Conservation (phyloP, 2,113 vertebrate genomes). For the Sorex fumeus region DNA sequence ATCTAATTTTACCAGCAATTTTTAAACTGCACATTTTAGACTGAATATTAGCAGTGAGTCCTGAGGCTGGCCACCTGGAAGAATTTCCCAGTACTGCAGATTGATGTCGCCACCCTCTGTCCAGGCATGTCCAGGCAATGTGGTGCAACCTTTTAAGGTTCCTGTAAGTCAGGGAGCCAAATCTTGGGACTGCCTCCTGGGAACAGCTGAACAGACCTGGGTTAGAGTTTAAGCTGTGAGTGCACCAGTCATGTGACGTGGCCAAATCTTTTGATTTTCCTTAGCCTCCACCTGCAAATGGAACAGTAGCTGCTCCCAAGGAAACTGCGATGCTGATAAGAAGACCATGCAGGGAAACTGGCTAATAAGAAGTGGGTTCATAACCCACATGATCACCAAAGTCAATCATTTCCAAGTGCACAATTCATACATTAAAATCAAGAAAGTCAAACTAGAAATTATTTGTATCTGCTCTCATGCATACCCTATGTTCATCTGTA, state of each 20-base stretch:
- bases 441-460: slow-evolving; percentile 7
- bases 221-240: background rate
- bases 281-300: slow-evolving; percentile 35
- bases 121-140: background rate
- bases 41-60: background rate
- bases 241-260: background rate
- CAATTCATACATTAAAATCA: slow-evolving; percentile 61
- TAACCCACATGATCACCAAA: slow-evolving; percentile 7
- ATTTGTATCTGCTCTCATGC: background rate
- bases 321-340: background rate
- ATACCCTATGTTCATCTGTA: slow-evolving; percentile 10
- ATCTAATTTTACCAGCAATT: background rate
- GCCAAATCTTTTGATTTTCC: background rate
- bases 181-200: background rate
- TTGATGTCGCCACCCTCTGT: background rate
- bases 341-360: background rate
- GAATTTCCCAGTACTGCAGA: background rate
- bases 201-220: slow-evolving; percentile 27
- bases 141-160: background rate
- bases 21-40: slow-evolving; percentile 38
- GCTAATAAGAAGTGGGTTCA: background rate
- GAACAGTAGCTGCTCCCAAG: background rate
- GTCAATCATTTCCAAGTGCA: slow-evolving; percentile 22
- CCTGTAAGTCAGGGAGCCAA: background rate
- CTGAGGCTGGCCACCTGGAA: background rate